Conservation (phyloP, 2,797 vertebrate species). For the Microctenopoma lineatum region DNA sequence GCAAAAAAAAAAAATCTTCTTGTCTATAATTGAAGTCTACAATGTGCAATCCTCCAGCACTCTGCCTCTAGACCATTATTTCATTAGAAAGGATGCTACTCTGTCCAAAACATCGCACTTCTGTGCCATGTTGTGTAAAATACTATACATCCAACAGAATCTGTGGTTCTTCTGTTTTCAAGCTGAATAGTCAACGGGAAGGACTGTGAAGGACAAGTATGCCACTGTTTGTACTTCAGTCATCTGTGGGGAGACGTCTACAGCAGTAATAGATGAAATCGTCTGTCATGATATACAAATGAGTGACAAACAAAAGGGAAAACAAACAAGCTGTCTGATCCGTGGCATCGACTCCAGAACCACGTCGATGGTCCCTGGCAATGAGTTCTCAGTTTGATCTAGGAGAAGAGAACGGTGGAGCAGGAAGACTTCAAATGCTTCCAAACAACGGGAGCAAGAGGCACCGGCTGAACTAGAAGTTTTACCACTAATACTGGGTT, state of each 20-base stretch:
- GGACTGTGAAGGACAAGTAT: slow-evolving; percentile 12
- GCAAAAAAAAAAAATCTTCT: slow-evolving; percentile 53
- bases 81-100: slow-evolving; percentile 82
- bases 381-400: neutral
- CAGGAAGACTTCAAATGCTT: too few species aligned
- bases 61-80: slow-evolving; percentile 79
- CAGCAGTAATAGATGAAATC: neutral
- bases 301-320: neutral
- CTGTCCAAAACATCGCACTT: slow-evolving; percentile 64
- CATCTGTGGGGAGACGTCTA: neutral
- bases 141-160: slow-evolving; percentile 9
- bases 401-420: too few species aligned
- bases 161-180: slow-evolving; percentile 15
- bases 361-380: neutral
- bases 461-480: too few species aligned
- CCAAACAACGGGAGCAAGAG: too few species aligned
- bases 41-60: slow-evolving; percentile 76
- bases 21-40: slow-evolving; percentile 82
- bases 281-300: neutral
- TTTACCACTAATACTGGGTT: neutral
- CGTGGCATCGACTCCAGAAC: neutral
- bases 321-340: neutral
- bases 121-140: slow-evolving; percentile 12
- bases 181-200: slow-evolving; percentile 10
- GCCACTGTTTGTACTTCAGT: neutral